Evolutionary conservation across 2,888 invertebrate species (phyloP).

Genomic region (Drosophila aldrichi): DNA sequence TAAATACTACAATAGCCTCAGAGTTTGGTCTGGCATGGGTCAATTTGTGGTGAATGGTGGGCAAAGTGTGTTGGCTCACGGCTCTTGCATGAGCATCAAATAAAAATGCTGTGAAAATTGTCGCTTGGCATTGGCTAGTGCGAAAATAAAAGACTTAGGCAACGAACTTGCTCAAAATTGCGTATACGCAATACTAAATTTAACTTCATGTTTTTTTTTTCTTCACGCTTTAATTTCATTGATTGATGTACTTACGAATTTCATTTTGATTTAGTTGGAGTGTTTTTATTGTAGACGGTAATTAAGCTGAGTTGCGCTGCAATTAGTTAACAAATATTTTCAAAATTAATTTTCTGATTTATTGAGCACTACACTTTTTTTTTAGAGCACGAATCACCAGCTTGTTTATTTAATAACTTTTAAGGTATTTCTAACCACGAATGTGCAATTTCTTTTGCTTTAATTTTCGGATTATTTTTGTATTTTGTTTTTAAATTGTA

Average conservation of each 20-base stretch:
- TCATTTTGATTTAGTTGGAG: conserved; percentile 66
- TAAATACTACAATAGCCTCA: conserved; percentile 49
- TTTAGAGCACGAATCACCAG: conserved; percentile 32
- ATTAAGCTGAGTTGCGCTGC: conserved; percentile 54
- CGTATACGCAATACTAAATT: conserved; percentile 43
- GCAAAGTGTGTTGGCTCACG: conserved; percentile 27
- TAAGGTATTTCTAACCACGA: conserved; percentile 3
- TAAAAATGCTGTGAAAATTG: conserved; percentile 62
- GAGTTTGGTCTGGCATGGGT: conserved; percentile 41
- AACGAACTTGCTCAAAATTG: conserved; percentile 58
- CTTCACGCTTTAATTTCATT: conserved; percentile 11
- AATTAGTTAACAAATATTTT: conserved; percentile 77
- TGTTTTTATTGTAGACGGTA: conserved; percentile 14
- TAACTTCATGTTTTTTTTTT: conserved; percentile 21
- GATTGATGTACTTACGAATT: conserved; percentile 70
- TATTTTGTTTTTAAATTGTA: neutral
- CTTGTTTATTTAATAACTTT: conserved; percentile 3
- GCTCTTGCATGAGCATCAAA: conserved; percentile 20
- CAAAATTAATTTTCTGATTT: conserved; percentile 58
- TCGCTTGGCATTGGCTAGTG: conserved; percentile 45
- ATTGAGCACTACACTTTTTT: conserved; percentile 53
- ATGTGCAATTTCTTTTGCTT: conserved; percentile 18
- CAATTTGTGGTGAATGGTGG: conserved; percentile 47
- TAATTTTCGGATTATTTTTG: neutral
- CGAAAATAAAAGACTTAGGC: conserved; percentile 70